Evolutionary conservation across 2,888 invertebrate species (phyloP).

Genomic region (Diarsia mendica): DNA sequence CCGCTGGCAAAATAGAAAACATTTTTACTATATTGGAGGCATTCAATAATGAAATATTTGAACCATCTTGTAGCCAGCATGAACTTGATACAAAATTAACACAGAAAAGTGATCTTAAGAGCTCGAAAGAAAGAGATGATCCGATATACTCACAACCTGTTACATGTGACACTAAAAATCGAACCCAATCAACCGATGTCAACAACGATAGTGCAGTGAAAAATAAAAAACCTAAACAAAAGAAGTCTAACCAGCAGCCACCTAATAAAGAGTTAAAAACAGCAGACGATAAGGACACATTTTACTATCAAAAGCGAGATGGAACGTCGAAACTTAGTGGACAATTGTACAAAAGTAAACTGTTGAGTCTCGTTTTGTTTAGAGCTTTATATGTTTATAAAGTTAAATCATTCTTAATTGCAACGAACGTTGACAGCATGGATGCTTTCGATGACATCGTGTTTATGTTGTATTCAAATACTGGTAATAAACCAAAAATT

Average conservation of each 20-base stretch:
- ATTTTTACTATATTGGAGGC: slow-evolving; percentile 15
- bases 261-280: background rate
- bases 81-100: background rate
- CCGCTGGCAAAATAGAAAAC: slow-evolving; percentile 7
- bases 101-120: background rate
- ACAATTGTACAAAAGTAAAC: slow-evolving; percentile 64
- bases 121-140: background rate
- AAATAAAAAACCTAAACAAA: slow-evolving; percentile 4
- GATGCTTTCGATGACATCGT: slow-evolving; percentile 66
- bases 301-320: slow-evolving; percentile 44
- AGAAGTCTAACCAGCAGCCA: slow-evolving; percentile 6
- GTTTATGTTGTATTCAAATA: slow-evolving; percentile 54
- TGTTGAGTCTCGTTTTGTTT: slow-evolving; percentile 58
- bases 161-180: background rate
- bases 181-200: background rate
- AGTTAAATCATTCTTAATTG: slow-evolving; percentile 41
- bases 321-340: slow-evolving; percentile 58
- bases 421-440: slow-evolving; percentile 51
- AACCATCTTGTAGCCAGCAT: background rate
- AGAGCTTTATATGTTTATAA: slow-evolving; percentile 49
- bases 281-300: background rate
- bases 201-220: background rate
- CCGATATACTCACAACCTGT: background rate
- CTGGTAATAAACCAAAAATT: slow-evolving; percentile 28
- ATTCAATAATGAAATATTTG: background rate